Percentiles rank a stretch among this genome's conserved stretches.
Conservation (phyloP, 2,888 invertebrate species). For the Chaitophorus viminalis region DNA sequence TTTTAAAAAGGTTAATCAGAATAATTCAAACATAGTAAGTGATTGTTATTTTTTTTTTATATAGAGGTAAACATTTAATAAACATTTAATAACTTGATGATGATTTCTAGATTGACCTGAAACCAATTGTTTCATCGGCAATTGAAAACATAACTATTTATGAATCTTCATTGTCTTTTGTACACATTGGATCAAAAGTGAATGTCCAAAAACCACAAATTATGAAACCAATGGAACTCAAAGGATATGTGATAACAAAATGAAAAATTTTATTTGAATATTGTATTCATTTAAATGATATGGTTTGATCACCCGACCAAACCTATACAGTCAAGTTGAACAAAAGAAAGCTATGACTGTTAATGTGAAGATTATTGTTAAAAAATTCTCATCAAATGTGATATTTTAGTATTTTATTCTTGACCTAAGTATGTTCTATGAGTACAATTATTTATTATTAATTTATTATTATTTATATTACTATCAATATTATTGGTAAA, state of each 20-base stretch:
- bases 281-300: not conserved
- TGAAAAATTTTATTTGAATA: not conserved
- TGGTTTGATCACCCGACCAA: not conserved
- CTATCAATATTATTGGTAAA: not conserved
- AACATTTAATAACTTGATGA: not conserved
- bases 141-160: slow-evolving; percentile 34
- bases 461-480: not conserved
- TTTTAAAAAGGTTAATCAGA: not conserved
- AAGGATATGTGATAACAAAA: slow-evolving; percentile 31
- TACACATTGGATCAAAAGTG: slow-evolving; percentile 48
- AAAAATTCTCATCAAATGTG: slow-evolving; percentile 7
- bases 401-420: slow-evolving; percentile 16
- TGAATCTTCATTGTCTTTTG: slow-evolving; percentile 56
- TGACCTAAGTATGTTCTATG: not conserved
- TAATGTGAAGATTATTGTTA: not conserved
- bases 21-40: slow-evolving; percentile 28
- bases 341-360: not conserved
- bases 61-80: not conserved
- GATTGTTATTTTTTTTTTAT: not conserved
- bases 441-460: not conserved
- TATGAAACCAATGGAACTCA: slow-evolving; percentile 57
- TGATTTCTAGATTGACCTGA: slow-evolving; percentile 38
- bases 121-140: slow-evolving; percentile 14
- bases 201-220: slow-evolving; percentile 44
- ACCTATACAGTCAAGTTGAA: not conserved